Base-by-base conservation (phyloP, 1,140 invertebrate species). In the Drosophila simulans region DNA sequence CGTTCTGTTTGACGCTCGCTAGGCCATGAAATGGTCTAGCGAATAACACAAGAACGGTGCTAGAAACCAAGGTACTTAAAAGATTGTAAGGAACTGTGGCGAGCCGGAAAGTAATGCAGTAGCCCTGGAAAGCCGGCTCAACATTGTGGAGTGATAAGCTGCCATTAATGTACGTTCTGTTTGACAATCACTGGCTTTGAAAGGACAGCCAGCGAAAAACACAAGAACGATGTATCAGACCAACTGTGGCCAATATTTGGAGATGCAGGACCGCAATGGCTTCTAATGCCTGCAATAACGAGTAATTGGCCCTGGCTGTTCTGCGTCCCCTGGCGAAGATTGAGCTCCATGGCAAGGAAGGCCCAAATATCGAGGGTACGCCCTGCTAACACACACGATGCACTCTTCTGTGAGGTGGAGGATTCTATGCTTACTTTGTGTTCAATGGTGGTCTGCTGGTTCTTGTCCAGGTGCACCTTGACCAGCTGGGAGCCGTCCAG, bases 381-480 rank as follows among this genome's bases (percentile, higher is more conserved):
- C 46, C 12, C 51, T 3, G 1, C n/a, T 12, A 34, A 17, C 20
- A 40, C 49, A 53, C 64, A 75, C 63, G 13, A 45, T 53, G 42
- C 55, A 42, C 77, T 17, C 17, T 57, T 11, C 3, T 10, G 12
- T 17, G 13, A 8, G 7, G 7, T 1, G n/a, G 4, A 2, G 27
- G n/a, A 3, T 52, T 13, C 11, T 43, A 5, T 17, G 11, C 81
- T 92, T 94, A 98, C 98, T 95, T 99, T 99, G 93, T 99, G 98
- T 94, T 99, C 99, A 93, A 99, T 98, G 85, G 98, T 99, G 57
- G 98, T 99, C 93, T 99, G 98, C 92, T 99, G 98, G 92, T 96
- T 97, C 93, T 99, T 99, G 93, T 99, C 99, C 73, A 99, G 94
- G 93, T 99, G 99, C 80, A 99, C 98, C 94, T 99, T 99, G 84